Percentiles rank a stretch among this genome's conserved stretches.
Evolutionary conservation across 2,797 vertebrate species (phyloP).

Genomic region (Eulemur mongoz): DNA sequence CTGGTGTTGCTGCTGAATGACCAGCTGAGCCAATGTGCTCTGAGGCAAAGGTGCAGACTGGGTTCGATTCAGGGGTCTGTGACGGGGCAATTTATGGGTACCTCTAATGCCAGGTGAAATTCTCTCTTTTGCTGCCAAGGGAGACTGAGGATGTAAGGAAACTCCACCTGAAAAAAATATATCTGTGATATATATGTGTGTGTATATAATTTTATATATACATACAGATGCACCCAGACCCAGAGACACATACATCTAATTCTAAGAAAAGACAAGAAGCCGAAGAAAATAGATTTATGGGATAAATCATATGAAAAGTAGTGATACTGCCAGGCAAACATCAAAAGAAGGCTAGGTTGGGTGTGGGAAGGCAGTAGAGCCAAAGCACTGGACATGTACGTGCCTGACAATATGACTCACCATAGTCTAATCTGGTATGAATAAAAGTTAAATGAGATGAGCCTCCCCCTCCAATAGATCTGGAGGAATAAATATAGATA

Average conservation of each 20-base stretch:
- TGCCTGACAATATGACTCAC: not conserved
- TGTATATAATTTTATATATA: not conserved
- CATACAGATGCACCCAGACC: not conserved
- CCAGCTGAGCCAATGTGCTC: constrained; percentile 96
- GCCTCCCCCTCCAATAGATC: not conserved
- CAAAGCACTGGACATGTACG: not conserved
- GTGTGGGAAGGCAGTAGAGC: not conserved
- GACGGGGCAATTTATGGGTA: constrained; percentile 95
- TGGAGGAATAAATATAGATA: not conserved
- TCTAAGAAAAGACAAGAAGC: not conserved
- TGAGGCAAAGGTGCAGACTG: constrained; percentile 98
- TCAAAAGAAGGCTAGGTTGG: not conserved
- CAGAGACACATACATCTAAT: not conserved
- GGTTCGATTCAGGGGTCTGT: constrained; percentile 96
- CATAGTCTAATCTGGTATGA: not conserved
- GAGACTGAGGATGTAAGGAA: constrained; percentile 94
- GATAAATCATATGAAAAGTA: not conserved
- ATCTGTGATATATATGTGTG: not conserved
- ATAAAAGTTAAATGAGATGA: not conserved
- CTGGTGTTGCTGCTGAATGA: constrained; percentile 99
- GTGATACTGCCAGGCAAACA: not conserved
- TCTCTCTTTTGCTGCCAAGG: constrained; percentile 93
- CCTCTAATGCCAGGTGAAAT: constrained; percentile 88
- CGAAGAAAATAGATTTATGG: not conserved
- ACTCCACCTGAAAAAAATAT: constrained; percentile 86